Evolutionary conservation across 1,140 invertebrate genomes (phyloP), one percentile per base, ranked within the genome.

Genomic region (Luehdorfia chinensis): DNA sequence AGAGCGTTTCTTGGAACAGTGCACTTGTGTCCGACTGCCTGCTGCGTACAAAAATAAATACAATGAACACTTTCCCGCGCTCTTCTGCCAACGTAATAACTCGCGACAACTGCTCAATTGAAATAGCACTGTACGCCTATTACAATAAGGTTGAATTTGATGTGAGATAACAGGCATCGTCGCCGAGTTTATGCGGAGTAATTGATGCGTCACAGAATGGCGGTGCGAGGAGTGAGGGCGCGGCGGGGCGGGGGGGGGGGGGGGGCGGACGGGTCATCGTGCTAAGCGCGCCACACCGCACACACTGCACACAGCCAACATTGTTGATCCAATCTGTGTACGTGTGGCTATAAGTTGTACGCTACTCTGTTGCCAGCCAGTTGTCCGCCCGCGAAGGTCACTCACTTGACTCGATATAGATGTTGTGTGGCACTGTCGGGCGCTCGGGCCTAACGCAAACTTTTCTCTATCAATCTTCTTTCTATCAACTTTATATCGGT

Each of bases 171-270:
- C 15, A n/a, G 33, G 54, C 60, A 51, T n/a, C 34, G 62, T 41
- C 58, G 58, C 69, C 44, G 41, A 28, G 12, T 32, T 30, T 15
- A 39, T 19, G 33, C 33, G 27, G 46, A 13, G 45, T 48, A 44
- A 31, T 47, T 52, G 64, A 70, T 68, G 71, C 75, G 75, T 76
- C 73, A 74, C 73, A 65, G 63, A 59, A 68, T 61, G 66, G 66
- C 67, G 68, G 51, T 27, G 16, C 39, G 59, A 27, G 33, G 61
- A 55, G 31, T 64, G 66, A 64, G 64, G 66, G 49, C 32, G 19
- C 39, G 58, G 21, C 43, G 33, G 63, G 57, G 31, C n/a, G 4
- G 27, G n/a, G 4, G 4, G 27, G 27, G 1, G 27, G 9, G 4
- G 27, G n/a, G 4, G 4, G 27, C 8, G 1, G 27, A 12, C 71